Conservation (phyloP, 2,113 vertebrate genomes). For the Phylloscopus trochiloides region DNA sequence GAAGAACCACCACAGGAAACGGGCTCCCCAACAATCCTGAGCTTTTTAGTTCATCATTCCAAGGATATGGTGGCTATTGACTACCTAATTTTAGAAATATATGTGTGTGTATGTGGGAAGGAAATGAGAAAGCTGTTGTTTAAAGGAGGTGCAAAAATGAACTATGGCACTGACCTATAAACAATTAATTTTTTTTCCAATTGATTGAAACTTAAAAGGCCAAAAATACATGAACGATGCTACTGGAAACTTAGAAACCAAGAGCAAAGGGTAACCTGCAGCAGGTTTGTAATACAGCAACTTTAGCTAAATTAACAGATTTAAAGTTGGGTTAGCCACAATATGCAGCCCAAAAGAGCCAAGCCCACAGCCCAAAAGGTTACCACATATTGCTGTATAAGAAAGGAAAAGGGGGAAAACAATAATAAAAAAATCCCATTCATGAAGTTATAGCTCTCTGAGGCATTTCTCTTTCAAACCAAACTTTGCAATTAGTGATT, state of each 20-base stretch:
- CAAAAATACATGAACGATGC: not conserved
- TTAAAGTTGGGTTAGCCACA: not conserved
- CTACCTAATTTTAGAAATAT: not conserved
- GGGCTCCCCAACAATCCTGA: not conserved
- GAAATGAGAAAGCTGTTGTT: not conserved
- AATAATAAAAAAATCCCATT: not conserved
- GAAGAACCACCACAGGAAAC: not conserved
- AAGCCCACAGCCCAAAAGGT: not conserved
- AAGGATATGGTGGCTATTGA: not conserved
- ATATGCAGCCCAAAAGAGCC: not conserved
- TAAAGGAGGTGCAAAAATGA: not conserved
- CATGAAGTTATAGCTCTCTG: not conserved
- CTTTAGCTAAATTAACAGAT: not conserved
- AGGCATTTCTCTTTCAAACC: not conserved
- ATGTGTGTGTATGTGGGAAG: not conserved
- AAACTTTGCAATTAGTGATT: not conserved
- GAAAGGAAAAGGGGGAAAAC: not conserved
- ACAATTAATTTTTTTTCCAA: not conserved
- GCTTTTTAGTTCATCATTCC: not conserved
- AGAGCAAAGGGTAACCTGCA: not conserved
- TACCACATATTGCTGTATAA: not conserved
- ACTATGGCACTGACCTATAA: not conserved
- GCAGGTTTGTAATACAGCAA: not conserved
- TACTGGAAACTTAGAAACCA: not conserved
- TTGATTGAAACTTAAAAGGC: not conserved